phyloP scores from a whole-genome alignment of 2,797 vertebrate species.

The Emydoidea blandingii region DNA sequence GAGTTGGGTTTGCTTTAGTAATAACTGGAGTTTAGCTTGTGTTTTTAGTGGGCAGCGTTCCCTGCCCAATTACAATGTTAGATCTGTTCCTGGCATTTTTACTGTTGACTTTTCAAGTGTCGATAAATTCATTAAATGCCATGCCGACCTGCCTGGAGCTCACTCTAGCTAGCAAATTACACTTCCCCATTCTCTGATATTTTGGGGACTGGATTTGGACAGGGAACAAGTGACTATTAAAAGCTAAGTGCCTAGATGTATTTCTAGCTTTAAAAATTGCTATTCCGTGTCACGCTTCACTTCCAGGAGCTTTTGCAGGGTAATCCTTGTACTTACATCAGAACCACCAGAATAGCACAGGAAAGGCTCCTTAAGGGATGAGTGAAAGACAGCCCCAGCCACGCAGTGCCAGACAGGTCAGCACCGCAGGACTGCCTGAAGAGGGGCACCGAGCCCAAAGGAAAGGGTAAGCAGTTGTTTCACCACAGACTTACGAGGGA shows the following conservation, averaged over 20 bases:
- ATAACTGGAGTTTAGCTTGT: conserved; percentile 1
- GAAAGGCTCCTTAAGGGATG: neutral
- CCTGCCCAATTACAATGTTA: neutral
- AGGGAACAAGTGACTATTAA: rapidly evolving
- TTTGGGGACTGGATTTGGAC: neutral
- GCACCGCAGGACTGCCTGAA: rapidly evolving
- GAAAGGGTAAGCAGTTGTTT: rapidly evolving
- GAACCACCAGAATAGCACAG: rapidly evolving
- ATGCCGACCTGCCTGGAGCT: neutral
- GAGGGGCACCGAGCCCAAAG: neutral
- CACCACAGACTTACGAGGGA: neutral
- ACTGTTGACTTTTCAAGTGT: neutral
- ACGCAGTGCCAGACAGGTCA: neutral
- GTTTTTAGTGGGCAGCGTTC: neutral
- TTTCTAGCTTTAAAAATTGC: neutral
- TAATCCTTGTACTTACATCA: neutral
- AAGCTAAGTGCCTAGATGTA: neutral
- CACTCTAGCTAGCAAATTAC: neutral
- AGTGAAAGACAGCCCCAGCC: neutral
- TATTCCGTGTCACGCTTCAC: conserved; percentile 4
- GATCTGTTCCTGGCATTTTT: neutral
- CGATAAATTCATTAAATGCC: neutral
- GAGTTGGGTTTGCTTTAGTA: neutral
- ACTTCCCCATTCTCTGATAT: neutral
- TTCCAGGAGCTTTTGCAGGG: neutral